These are phyloP conservation scores for Armadillidium nasatum DNA, from an alignment of 1,140 invertebrate species.

Conservation along the genomic window DNA sequence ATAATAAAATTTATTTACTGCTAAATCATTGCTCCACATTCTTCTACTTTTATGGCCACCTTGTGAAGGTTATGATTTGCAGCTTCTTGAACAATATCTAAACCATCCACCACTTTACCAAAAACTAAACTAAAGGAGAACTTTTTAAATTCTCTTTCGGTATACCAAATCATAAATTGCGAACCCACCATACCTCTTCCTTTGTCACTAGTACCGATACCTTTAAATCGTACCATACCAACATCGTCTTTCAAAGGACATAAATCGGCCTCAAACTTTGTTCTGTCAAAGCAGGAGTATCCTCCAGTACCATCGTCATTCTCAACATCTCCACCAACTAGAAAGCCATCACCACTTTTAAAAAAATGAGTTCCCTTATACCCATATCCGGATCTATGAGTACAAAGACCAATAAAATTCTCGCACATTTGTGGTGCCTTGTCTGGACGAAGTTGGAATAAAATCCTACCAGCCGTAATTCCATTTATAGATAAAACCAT, in stretches of 20 bases:
- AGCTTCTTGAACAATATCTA: slow-evolving; percentile 41
- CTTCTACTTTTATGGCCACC: slow-evolving; percentile 36
- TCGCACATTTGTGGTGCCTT: slow-evolving; percentile 44
- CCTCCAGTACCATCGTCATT: slow-evolving; percentile 43
- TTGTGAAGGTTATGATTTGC: slow-evolving; percentile 38
- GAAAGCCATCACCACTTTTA: slow-evolving; percentile 42
- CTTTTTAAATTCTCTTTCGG: slow-evolving; percentile 43
- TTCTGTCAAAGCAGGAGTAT: slow-evolving; percentile 35
- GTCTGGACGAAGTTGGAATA: slow-evolving; percentile 42
- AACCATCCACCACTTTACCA: slow-evolving; percentile 41
- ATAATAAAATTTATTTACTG: neutral
- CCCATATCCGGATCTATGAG: slow-evolving; percentile 40
- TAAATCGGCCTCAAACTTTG: slow-evolving; percentile 41
- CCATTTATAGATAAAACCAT: slow-evolving; percentile 41
- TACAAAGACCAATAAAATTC: slow-evolving; percentile 42
- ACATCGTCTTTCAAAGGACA: slow-evolving; percentile 44
- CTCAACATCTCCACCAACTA: slow-evolving; percentile 43
- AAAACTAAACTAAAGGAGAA: slow-evolving; percentile 43
- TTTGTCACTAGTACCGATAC: slow-evolving; percentile 41
- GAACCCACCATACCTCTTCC: slow-evolving; percentile 43
- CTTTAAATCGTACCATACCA: slow-evolving; percentile 43
- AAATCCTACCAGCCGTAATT: slow-evolving; percentile 34
- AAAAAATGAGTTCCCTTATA: slow-evolving; percentile 44
- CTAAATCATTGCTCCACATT: slow-evolving; percentile 38
- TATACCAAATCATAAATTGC: slow-evolving; percentile 44